Base-by-base conservation (phyloP, 1,140 invertebrate species). In the Belonocnema kinseyi region DNA sequence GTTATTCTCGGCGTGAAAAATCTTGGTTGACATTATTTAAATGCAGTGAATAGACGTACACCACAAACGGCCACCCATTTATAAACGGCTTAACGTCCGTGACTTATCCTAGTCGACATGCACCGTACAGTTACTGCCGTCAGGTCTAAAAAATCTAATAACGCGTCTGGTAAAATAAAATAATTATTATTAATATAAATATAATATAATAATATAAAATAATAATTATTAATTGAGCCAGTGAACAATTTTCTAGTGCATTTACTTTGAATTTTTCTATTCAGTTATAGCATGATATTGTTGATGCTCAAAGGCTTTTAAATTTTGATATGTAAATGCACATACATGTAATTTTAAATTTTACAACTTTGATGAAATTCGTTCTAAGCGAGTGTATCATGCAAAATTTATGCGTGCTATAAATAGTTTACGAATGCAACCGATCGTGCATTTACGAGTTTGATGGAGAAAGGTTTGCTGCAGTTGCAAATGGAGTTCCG, bases 381-480 rank as follows among this genome's bases (percentile, higher is more conserved):
- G 61, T 66, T 66, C 33, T 66, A 33, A 66, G 61, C 61, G 61
- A 66, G 33, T 66, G 61, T 13, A 66, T 66, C 61, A 33, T 66
- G 61, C 17, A 40, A 77, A 82, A 82, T 82, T 79, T 77, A 81
- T 77, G 80, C 77, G 72, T 50, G 61, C 61, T 72, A 51, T 77
- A 82, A 79, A 79, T 79, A 82, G 80, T 82, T 79, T 79, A 82
- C 76, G 76, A 75, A 77, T 82, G 56, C 80, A 73, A 78, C 75
- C 77, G 73, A 81, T 76, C 80, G 50, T 70, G 75, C 75, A 77
- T 81, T 81, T 77, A 78, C 73, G 73, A 50, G 51, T 74, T 71
- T 78, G 77, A 81, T 75, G 71, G 80, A 74, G 75, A 77, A 70
- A 77, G 71, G 75, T 72, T 53, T 66, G 74, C 72, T 72, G 75